These are phyloP conservation scores for Decapterus maruadsi DNA, from an alignment of 2,797 vertebrate species.

Conservation along the genomic window DNA sequence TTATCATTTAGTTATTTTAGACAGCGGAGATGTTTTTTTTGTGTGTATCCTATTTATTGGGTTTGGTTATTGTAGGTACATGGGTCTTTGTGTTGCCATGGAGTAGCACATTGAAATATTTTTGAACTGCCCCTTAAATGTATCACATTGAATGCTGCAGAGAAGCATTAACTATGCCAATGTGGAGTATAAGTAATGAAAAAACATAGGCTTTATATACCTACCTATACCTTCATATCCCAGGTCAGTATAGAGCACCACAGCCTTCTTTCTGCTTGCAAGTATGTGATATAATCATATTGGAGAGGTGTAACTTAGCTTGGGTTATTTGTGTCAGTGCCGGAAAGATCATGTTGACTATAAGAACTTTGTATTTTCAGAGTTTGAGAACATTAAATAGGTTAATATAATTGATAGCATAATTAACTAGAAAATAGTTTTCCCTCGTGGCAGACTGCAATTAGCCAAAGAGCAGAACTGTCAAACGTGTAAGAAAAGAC, in stretches of 20 bases:
- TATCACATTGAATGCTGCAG: not conserved
- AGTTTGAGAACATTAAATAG: not conserved
- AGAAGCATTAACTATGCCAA: not conserved
- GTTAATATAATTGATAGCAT: not conserved
- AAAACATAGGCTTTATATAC: not conserved
- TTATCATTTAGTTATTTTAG: not conserved
- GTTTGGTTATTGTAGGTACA: not conserved
- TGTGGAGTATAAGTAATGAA: not conserved
- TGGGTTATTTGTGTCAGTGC: not conserved
- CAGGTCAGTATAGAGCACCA: not conserved
- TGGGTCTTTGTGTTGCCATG: not conserved
- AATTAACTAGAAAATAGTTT: conserved; percentile 11
- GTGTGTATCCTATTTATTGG: not conserved
- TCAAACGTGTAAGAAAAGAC: not conserved
- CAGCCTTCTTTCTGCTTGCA: not conserved
- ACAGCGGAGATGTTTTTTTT: not conserved
- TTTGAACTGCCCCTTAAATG: not conserved
- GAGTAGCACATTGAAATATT: not conserved
- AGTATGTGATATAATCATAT: conserved; percentile 13
- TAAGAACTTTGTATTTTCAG: not conserved
- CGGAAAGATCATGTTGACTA: not conserved
- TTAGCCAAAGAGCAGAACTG: not conserved
- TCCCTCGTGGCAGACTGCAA: not conserved
- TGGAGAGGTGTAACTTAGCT: not conserved
- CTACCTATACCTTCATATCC: not conserved